Evolutionary conservation across 1,140 invertebrate genomes (phyloP).

Genomic region (Macrobrachium nipponense): DNA sequence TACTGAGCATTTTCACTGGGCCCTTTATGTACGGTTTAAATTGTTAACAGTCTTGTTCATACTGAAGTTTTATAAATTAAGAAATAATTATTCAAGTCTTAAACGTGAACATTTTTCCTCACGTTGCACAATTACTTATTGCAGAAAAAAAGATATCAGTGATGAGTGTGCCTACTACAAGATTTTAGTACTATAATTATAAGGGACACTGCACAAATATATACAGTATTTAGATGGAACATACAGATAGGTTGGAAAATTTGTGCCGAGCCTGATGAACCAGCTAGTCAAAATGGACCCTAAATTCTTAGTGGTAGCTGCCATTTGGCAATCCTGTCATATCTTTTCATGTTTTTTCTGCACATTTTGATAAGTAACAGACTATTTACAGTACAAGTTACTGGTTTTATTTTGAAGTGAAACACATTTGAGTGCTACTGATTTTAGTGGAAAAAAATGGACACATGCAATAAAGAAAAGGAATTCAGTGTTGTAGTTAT

Average conservation of each 20-base stretch:
- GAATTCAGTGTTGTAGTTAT: slow-evolving; percentile 8
- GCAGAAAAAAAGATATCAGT: not conserved
- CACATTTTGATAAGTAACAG: too few relatives aligned
- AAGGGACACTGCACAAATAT: too few relatives aligned
- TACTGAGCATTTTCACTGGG: too few relatives aligned
- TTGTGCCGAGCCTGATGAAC: too few relatives aligned
- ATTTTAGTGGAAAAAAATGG: slow-evolving; percentile 22
- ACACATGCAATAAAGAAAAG: not conserved
- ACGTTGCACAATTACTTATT: slow-evolving; percentile 18
- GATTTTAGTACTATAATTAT: too few relatives aligned
- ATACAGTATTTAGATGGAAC: too few relatives aligned
- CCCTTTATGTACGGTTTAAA: not conserved
- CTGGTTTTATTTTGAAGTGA: slow-evolving; percentile 28
- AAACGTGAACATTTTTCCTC: not conserved
- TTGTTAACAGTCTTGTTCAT: not conserved
- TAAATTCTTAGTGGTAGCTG: too few relatives aligned
- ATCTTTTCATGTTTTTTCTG: too few relatives aligned
- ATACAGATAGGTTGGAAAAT: too few relatives aligned
- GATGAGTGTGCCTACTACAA: too few relatives aligned
- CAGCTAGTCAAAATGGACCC: too few relatives aligned
- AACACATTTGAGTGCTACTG: slow-evolving; percentile 47
- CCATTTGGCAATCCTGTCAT: too few relatives aligned
- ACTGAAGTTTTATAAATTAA: slow-evolving; percentile 20
- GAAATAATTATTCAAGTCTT: slow-evolving; percentile 28
- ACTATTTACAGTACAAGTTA: not conserved